Evolutionary conservation across 2,113 vertebrate species (phyloP).

Genomic region (Dicrurus megarhynchus): DNA sequence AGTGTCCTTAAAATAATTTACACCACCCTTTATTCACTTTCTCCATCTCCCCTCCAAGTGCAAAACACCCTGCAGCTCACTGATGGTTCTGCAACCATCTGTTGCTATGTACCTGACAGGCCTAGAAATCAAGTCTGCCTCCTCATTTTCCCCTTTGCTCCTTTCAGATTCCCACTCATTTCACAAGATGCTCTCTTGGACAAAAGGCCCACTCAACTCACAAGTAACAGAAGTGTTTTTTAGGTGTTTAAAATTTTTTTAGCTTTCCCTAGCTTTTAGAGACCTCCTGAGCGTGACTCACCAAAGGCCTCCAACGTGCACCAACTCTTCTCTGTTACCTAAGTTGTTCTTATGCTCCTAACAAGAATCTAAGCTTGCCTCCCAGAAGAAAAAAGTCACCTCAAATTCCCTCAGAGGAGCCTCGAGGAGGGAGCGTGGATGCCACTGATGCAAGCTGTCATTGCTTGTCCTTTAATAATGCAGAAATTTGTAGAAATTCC

Average conservation of each 20-base stretch:
- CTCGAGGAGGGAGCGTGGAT: accelerated
- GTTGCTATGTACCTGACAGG: not conserved
- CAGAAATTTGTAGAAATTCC: not conserved
- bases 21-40: not conserved
- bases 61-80: not conserved
- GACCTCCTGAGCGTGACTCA: not conserved
- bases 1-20: not conserved
- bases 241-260: not conserved
- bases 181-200: not conserved
- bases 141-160: not conserved
- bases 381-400: not conserved
- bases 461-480: not conserved
- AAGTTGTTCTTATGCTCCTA: not conserved
- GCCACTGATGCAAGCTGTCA: not conserved
- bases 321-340: not conserved
- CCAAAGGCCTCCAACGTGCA: not conserved
- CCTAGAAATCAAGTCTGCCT: not conserved
- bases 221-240: not conserved
- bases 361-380: not conserved
- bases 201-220: not conserved
- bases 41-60: not conserved
- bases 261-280: not conserved
- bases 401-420: not conserved
- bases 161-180: not conserved
- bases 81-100: not conserved